Percentiles rank a stretch among this genome's conserved stretches.
phyloP scores from a whole-genome alignment of 2,888 invertebrate species.

The Subacronicta megacephala region DNA sequence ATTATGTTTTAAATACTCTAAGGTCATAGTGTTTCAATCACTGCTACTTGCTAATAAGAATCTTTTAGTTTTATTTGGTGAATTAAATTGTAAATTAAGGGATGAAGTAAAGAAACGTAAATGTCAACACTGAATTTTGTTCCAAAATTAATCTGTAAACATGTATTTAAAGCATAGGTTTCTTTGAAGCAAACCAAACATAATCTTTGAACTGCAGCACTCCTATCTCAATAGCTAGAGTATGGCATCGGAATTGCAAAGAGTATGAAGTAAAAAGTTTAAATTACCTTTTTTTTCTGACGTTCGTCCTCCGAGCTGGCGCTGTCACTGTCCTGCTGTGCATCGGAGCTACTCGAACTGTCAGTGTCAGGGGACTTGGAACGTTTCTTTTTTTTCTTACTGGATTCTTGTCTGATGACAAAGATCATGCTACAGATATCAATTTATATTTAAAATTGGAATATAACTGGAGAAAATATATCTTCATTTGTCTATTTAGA shows the following conservation, averaged over 20 bases:
- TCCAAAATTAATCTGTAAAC: conserved; percentile 25
- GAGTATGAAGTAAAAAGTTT: conserved; percentile 24
- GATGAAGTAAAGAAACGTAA: conserved; percentile 19
- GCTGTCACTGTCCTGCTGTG: conserved; percentile 77
- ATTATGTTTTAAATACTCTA: conserved; percentile 64
- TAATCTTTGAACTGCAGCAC: conserved; percentile 62
- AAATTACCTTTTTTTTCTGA: conserved; percentile 83
- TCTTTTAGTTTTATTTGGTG: not conserved
- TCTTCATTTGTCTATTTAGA: not conserved
- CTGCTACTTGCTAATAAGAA: not conserved
- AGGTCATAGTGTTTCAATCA: conserved; percentile 17
- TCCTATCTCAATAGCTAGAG: conserved; percentile 49
- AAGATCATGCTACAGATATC: conserved; percentile 20
- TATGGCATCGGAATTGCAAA: conserved; percentile 43
- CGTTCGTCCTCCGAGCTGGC: conserved; percentile 77
- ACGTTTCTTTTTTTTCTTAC: conserved; percentile 89
- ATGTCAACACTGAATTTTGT: conserved; percentile 20
- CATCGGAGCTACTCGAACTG: conserved; percentile 83
- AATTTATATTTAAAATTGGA: not conserved
- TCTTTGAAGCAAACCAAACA: conserved; percentile 56
- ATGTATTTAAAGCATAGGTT: conserved; percentile 34
- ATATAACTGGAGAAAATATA: no score
- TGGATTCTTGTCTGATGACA: conserved; percentile 77
- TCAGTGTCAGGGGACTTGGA: conserved; percentile 88
- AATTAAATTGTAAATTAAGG: not conserved